Conservation (phyloP, 2,888 invertebrate genomes). For the Crossocerus cetratus region DNA sequence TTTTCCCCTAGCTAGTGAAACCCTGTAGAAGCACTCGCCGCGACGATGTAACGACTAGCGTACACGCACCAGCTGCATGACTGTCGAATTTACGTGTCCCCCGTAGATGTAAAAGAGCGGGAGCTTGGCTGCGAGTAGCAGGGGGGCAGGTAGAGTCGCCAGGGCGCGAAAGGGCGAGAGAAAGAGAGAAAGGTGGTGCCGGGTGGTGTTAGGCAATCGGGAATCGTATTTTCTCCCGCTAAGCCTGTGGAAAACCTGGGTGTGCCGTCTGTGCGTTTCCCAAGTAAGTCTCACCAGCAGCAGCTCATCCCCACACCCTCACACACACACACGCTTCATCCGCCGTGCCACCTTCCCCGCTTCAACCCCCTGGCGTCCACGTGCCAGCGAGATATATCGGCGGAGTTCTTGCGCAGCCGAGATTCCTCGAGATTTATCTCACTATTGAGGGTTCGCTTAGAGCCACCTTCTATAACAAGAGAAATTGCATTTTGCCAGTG, state of each 20-base stretch:
- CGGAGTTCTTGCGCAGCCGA: no score
- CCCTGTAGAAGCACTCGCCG: conserved; percentile 22
- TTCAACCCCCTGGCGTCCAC: conserved; percentile 19
- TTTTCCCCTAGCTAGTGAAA: not conserved
- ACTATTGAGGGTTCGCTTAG: no score
- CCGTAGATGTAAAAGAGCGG: conserved; percentile 61
- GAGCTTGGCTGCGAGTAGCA: conserved; percentile 58
- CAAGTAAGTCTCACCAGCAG: no score
- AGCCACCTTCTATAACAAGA: no score
- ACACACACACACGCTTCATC: conserved; percentile 11
- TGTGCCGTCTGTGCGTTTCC: no score
- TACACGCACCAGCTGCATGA: conserved; percentile 58
- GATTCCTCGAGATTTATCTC: no score
- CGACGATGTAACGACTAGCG: conserved; percentile 50
- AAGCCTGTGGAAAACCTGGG: conserved; percentile 67
- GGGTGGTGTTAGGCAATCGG: conserved; percentile 64
- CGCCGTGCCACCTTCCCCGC: conserved; percentile 34
- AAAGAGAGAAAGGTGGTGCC: conserved; percentile 38
- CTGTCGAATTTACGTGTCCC: conserved; percentile 57
- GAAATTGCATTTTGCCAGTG: no score
- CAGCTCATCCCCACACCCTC: conserved; percentile 55
- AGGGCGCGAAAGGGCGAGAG: not conserved
- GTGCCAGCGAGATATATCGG: conserved; percentile 12
- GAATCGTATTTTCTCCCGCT: conserved; percentile 68
- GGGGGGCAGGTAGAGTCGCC: conserved; percentile 52